phyloP scores from a whole-genome alignment of 2,113 vertebrate genomes.

The Petaurus breviceps region DNA sequence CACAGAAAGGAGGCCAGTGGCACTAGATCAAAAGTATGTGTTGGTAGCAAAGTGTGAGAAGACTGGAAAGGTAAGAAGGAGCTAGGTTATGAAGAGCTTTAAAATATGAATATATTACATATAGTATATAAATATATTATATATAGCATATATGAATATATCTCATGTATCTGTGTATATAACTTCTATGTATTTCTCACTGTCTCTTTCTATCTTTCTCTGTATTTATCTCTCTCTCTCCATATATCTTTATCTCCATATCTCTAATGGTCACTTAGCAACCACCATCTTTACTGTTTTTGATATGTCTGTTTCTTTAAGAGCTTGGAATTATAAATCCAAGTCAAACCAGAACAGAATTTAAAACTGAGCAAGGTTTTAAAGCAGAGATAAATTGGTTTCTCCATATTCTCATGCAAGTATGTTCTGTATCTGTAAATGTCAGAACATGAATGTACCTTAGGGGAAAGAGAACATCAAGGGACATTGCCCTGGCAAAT shows the following conservation, averaged over 20 bases:
- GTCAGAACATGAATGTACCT: neutral
- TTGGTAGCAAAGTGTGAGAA: neutral
- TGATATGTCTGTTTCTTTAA: neutral
- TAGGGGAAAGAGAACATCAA: neutral
- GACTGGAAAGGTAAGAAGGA: neutral
- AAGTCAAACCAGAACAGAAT: neutral
- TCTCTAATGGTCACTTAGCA: neutral
- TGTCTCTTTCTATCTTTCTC: neutral
- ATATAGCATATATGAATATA: neutral
- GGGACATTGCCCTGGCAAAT: neutral
- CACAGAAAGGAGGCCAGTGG: neutral
- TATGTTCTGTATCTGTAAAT: neutral
- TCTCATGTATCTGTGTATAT: neutral
- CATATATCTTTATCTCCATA: neutral
- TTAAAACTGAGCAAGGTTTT: neutral
- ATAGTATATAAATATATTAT: neutral
- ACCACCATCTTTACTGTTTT: neutral
- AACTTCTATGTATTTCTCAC: neutral
- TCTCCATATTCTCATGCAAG: conserved; percentile 35
- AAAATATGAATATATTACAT: neutral
- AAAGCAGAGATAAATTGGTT: conserved; percentile 47
- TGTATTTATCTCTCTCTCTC: no score
- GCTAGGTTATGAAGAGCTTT: neutral
- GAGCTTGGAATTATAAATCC: neutral
- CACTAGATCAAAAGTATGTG: neutral